These are phyloP conservation scores for Girardinus metallicus DNA, from an alignment of 2,797 vertebrate genomes.

Conservation along the genomic window DNA sequence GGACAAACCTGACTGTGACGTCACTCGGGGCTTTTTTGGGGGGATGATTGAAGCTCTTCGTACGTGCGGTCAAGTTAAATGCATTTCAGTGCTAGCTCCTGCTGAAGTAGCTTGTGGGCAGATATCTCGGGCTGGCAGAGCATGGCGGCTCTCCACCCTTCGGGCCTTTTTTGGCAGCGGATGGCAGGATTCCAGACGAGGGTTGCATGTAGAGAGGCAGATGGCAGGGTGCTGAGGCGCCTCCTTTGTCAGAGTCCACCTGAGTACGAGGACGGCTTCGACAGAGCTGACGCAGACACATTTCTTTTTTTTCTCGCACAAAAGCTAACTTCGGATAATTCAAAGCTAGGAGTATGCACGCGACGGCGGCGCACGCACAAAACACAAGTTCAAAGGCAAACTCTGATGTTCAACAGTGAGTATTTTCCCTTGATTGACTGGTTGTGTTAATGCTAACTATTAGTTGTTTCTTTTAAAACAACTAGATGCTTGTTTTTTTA, in stretches of 20 bases:
- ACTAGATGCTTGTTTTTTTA: background rate
- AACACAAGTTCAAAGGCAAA: background rate
- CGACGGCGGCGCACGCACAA: background rate
- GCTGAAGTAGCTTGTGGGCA: slow-evolving; percentile 55
- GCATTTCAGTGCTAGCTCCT: slow-evolving; percentile 40
- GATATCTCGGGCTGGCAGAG: slow-evolving; percentile 56
- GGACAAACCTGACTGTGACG: slow-evolving; percentile 13
- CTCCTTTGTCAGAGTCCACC: slow-evolving; percentile 55
- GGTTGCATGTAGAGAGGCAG: slow-evolving; percentile 71
- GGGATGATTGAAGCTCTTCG: slow-evolving; percentile 14
- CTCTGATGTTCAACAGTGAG: background rate
- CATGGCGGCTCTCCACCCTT: slow-evolving; percentile 55
- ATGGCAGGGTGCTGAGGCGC: slow-evolving; percentile 59
- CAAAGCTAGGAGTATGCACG: slow-evolving; percentile 35
- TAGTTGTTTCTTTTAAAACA: background rate
- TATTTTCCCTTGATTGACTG: background rate
- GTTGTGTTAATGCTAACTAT: background rate
- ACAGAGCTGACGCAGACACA: slow-evolving; percentile 28
- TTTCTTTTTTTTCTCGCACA: background rate
- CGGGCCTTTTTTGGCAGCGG: slow-evolving; percentile 60
- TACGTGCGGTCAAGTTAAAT: slow-evolving; percentile 14
- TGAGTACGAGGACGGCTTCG: slow-evolving; percentile 41
- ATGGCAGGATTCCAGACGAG: slow-evolving; percentile 64
- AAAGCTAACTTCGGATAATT: slow-evolving; percentile 32
- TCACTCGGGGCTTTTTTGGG: slow-evolving; percentile 9